Conservation (phyloP, 2,113 vertebrate genomes). For the Sprattus sprattus region DNA sequence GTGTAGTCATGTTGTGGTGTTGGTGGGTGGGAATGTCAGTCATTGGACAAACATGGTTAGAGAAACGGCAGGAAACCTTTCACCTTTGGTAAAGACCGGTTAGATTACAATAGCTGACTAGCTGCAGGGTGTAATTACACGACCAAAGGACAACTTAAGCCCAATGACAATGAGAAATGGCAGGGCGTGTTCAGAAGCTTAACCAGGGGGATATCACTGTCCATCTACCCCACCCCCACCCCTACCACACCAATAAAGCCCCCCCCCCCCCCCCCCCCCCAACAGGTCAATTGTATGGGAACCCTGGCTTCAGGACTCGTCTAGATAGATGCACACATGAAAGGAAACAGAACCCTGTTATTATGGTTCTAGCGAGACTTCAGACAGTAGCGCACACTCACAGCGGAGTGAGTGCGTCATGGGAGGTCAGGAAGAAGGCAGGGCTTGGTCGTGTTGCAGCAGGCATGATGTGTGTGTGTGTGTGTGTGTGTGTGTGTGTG, state of each 20-base stretch:
- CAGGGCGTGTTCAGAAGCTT: background rate
- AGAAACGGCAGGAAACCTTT: background rate
- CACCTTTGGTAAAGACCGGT: background rate
- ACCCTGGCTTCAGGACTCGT: conserved; percentile 32
- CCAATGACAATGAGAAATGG: background rate
- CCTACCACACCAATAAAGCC: conserved; percentile 44
- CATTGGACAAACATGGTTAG: background rate
- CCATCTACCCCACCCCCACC: background rate
- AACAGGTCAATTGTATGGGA: conserved; percentile 34
- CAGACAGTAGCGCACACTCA: conserved; percentile 35
- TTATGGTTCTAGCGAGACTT: conserved; percentile 33
- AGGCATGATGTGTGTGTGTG: background rate
- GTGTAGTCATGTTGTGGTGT: conserved; percentile 21
- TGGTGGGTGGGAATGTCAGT: background rate
- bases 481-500: conserved; percentile 44
- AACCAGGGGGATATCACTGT: background rate
- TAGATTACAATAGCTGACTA: conserved; percentile 9
- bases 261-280: background rate
- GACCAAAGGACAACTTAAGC: background rate
- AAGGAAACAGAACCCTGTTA: conserved; percentile 35
- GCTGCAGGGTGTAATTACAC: conserved; percentile 36
- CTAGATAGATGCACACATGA: conserved; percentile 41
- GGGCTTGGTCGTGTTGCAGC: conserved; percentile 55
- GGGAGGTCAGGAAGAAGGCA: conserved; percentile 31
- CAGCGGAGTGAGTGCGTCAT: conserved; percentile 50